Conservation (phyloP, 2,113 vertebrate species). For the Epinephelus lanceolatus region DNA sequence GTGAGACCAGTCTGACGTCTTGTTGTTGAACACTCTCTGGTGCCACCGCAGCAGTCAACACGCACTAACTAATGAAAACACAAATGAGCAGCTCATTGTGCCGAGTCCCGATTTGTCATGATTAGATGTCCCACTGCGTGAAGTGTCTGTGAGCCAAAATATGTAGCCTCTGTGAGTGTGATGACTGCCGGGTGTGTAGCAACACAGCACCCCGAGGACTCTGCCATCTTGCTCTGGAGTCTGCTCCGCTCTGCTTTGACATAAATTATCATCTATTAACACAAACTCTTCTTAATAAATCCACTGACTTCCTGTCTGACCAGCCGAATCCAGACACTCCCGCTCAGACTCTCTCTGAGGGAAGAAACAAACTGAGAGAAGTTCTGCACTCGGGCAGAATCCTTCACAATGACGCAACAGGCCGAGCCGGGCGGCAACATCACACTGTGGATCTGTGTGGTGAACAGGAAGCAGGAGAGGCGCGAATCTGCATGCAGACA, state of each 20-base stretch:
- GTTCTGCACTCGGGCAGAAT: neutral
- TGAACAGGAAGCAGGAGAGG: constrained; percentile 1
- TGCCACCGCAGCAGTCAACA: neutral
- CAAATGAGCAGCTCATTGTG: constrained; percentile 41
- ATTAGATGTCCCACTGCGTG: constrained; percentile 30
- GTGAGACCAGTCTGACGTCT: neutral
- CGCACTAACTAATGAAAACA: constrained; percentile 25
- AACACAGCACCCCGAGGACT: neutral
- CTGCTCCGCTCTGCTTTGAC: neutral
- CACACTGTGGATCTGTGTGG: constrained; percentile 4
- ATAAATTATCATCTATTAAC: neutral
- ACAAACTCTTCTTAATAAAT: neutral
- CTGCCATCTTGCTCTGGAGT: neutral
- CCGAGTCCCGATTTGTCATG: constrained; percentile 32
- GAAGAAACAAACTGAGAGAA: constrained; percentile 1
- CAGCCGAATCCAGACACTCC: neutral
- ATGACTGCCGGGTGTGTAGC: neutral
- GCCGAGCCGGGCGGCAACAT: constrained; percentile 22
- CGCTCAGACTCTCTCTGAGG: neutral
- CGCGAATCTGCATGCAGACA: constrained; percentile 56
- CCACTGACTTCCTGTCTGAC: neutral
- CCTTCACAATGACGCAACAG: constrained; percentile 18
- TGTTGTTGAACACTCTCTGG: neutral
- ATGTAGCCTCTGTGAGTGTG: constrained; percentile 3
- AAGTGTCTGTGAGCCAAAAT: constrained; percentile 19